Conservation (phyloP, 2,113 vertebrate species). For the Oryzias javanicus region DNA sequence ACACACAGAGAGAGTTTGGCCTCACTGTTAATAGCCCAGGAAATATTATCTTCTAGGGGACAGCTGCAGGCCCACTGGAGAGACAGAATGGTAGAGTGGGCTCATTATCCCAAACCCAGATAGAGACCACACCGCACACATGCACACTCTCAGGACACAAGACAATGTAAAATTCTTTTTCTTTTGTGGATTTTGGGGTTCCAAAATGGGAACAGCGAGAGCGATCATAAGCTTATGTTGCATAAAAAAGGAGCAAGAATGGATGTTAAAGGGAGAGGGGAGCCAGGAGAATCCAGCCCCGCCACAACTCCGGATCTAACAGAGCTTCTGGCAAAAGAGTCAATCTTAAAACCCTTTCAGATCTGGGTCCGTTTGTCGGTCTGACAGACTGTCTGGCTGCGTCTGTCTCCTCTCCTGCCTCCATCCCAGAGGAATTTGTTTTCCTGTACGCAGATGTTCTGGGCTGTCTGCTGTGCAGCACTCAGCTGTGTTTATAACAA, state of each 20-base stretch:
- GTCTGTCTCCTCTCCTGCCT: conserved; percentile 30
- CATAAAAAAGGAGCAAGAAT: conserved; percentile 29
- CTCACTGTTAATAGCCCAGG: conserved; percentile 66
- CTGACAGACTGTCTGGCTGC: conserved; percentile 49
- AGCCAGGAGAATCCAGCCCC: conserved; percentile 29
- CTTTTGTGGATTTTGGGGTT: conserved; percentile 19
- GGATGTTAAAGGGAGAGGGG: conserved; percentile 27
- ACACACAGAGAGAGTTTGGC: conserved; percentile 43
- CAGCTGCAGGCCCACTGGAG: conserved; percentile 73
- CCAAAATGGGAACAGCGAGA: conserved; percentile 19
- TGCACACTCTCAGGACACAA: conserved; percentile 25
- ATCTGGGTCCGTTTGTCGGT: conserved; percentile 34
- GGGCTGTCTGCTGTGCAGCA: conserved; percentile 54
- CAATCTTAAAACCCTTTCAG: conserved; percentile 47
- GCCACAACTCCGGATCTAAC: conserved; percentile 45
- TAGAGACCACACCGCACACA: conserved; percentile 35
- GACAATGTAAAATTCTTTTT: conserved; percentile 29
- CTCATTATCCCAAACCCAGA: conserved; percentile 72
- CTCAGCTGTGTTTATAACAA: conserved; percentile 74
- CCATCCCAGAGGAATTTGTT: conserved; percentile 62
- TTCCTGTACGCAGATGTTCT: conserved; percentile 67
- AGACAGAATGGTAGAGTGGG: conserved; percentile 63
- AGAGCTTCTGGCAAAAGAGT: conserved; percentile 42
- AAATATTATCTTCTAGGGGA: conserved; percentile 74
- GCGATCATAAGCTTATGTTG: neutral